Conservation (phyloP, 2,113 vertebrate species). For the Actinemys pallida region DNA sequence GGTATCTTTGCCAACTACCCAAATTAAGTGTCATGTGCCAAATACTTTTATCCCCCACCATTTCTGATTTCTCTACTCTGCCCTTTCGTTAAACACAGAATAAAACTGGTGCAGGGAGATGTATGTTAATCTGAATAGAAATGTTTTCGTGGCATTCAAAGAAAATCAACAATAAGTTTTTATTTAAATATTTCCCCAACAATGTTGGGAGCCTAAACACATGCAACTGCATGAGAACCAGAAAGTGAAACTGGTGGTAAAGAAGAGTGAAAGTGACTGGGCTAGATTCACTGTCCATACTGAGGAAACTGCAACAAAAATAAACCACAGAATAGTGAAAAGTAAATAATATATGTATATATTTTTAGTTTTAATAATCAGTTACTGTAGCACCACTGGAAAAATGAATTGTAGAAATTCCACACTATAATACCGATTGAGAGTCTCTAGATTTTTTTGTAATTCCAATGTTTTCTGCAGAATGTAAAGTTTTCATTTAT, state of each 20-base stretch:
- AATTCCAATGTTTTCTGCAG: constrained; percentile 4
- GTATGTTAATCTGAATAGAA: not conserved
- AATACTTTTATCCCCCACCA: not conserved
- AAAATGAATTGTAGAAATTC: not conserved
- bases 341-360: not conserved
- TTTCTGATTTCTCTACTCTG: not conserved
- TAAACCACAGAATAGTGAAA: not conserved
- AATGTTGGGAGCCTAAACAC: not conserved
- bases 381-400: not conserved
- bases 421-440: not conserved
- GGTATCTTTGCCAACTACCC: not conserved
- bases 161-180: not conserved
- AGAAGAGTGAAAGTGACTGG: not conserved
- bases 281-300: not conserved
- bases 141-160: not conserved
- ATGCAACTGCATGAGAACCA: not conserved
- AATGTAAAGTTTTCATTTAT: not conserved
- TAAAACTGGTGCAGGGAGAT: not conserved
- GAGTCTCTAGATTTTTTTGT: not conserved
- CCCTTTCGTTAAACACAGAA: not conserved
- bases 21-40: not conserved
- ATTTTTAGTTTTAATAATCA: not conserved
- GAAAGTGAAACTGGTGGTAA: fast-evolving
- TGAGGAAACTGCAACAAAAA: not conserved
- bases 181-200: not conserved